Base-by-base conservation (phyloP, 1,140 invertebrate species). In the Chionoecetes opilio region DNA sequence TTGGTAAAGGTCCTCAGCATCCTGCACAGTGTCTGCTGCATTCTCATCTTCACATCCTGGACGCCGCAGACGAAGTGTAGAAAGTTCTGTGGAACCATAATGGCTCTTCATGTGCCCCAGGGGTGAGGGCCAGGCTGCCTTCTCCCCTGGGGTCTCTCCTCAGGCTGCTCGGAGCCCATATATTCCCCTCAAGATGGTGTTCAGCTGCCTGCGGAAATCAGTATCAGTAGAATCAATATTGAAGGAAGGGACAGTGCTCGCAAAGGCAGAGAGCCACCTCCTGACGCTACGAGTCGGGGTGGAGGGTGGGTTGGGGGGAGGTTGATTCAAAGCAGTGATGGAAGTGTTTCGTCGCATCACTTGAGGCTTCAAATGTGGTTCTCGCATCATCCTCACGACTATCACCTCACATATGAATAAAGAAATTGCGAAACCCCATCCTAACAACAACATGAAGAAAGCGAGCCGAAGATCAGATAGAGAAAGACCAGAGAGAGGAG, bases 381-480 rank as follows among this genome's bases (percentile, higher is more conserved):
- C 63, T 75, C n/a, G 63, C 0, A n/a, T 26, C 63, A 75, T n/a
- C 21, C 63, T n/a, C 21, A 75, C 63, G 6, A 75, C 63, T 0
- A 95, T 26, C 3, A 53, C 41, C 46, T 96, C 95, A 11, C 82
- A 82, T 11, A 95, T 2, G 84, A 95, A 91, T 3, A 95, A 17
- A 1, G 93, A 46, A 21, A 84, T 17, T 14, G 93, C 93, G 8
- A 38, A 6, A 14, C 84, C 84, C 95, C 95, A 96, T 5, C 96
- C 96, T 6, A 31, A 34, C 29, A 96, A 26, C 31, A 96, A 37
- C 26, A 96, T 29, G 32, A 95, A 82, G 82, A 96, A 93, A 0
- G 94, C 92, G 37, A 95, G 96, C 17, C 96, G 87, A 2, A 96
- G 87, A 32, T 96, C 94, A 6, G 37, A 9, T 17, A 96, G 26